Percentiles rank a stretch among this genome's conserved stretches.
Conservation (phyloP, 2,888 invertebrate genomes). For the Anthrax anthrax region DNA sequence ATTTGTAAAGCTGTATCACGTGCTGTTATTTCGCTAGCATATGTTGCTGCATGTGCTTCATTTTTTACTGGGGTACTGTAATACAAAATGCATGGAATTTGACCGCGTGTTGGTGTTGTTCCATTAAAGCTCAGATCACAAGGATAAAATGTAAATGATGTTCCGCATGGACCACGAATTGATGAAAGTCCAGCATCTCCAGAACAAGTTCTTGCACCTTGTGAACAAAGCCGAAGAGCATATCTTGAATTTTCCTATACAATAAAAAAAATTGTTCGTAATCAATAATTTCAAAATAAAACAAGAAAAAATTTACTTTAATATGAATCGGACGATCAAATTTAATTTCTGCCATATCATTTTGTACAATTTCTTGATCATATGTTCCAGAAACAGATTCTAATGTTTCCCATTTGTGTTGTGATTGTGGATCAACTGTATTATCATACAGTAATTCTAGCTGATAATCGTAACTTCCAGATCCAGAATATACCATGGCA, state of each 20-base stretch:
- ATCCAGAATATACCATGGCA: slow-evolving; percentile 78
- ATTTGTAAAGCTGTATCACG: slow-evolving; percentile 47
- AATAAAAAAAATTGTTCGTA: slow-evolving; percentile 4
- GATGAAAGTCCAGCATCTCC: slow-evolving; percentile 84
- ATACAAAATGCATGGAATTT: slow-evolving; percentile 86
- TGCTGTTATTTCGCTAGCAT: slow-evolving; percentile 26
- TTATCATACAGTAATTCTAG: slow-evolving; percentile 71
- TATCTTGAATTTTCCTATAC: slow-evolving; percentile 77
- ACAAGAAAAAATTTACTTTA: slow-evolving; percentile 42
- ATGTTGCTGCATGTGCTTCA: slow-evolving; percentile 18
- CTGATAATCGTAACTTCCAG: slow-evolving; percentile 80
- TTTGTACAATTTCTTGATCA: slow-evolving; percentile 69
- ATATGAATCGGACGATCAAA: slow-evolving; percentile 78
- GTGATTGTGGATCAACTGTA: slow-evolving; percentile 38
- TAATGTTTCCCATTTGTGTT: slow-evolving; percentile 75
- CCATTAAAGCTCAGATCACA: slow-evolving; percentile 92
- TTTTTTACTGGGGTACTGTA: slow-evolving; percentile 31
- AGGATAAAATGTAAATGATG: slow-evolving; percentile 76
- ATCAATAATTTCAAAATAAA: background rate
- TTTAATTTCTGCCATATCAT: slow-evolving; percentile 80
- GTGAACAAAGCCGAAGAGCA: slow-evolving; percentile 74
- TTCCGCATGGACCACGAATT: slow-evolving; percentile 86
- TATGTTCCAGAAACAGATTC: slow-evolving; percentile 73
- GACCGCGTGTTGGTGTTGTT: slow-evolving; percentile 88
- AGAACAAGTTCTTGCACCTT: slow-evolving; percentile 84